Evolutionary conservation across 2,797 vertebrate species (phyloP).

Genomic region (Echiichthys vipera): DNA sequence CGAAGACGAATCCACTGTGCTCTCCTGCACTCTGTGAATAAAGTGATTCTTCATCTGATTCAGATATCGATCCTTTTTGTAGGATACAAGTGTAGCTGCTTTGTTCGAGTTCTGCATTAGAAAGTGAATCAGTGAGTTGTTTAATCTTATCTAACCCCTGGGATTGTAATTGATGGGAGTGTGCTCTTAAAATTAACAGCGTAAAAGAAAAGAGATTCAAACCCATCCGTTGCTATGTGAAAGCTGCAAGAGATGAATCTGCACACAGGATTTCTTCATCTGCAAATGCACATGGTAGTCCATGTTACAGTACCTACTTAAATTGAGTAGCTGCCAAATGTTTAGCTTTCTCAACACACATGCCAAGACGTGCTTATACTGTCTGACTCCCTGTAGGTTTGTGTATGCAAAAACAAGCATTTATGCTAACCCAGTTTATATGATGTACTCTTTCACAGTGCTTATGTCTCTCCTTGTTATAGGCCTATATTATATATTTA

Average conservation of each 20-base stretch:
- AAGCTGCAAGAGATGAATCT: not conserved
- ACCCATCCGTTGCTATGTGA: slow-evolving; percentile 4
- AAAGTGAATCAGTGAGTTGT: slow-evolving; percentile 46
- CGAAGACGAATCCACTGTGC: slow-evolving; percentile 54
- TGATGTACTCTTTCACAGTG: not conserved
- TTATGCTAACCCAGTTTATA: not conserved
- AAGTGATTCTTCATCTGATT: slow-evolving; percentile 71
- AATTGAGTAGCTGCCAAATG: not conserved
- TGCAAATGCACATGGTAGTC: not conserved
- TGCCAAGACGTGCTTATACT: not conserved
- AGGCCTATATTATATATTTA: not conserved
- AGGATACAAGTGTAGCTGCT: slow-evolving; percentile 57
- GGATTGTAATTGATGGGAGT: slow-evolving; percentile 56
- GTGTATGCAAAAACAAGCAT: not conserved
- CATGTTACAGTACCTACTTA: not conserved
- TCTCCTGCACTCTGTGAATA: slow-evolving; percentile 29
- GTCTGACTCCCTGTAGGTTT: not conserved
- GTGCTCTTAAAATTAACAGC: slow-evolving; percentile 34
- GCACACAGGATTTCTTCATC: not conserved
- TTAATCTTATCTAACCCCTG: slow-evolving; percentile 48
- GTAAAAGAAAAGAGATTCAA: slow-evolving; percentile 43
- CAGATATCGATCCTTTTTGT: slow-evolving; percentile 58
- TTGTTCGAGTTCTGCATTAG: slow-evolving; percentile 55
- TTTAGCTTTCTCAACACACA: not conserved
- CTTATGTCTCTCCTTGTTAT: not conserved